phyloP scores from a whole-genome alignment of 2,888 invertebrate species.

The Odiellus spinosus region DNA sequence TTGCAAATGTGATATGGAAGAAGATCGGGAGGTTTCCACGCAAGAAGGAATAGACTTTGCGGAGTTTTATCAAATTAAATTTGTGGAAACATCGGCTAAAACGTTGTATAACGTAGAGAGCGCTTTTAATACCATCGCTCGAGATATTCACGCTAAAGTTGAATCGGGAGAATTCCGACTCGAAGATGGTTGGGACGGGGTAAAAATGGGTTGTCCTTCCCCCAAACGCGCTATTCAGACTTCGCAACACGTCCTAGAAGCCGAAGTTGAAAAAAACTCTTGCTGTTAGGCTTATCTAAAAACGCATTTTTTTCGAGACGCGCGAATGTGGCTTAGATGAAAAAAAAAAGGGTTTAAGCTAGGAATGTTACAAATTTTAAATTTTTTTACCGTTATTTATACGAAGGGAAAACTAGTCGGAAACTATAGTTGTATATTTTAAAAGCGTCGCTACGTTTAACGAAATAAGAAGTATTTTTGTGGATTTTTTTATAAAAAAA shows the following conservation, averaged over 20 bases:
- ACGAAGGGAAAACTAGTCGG: no score
- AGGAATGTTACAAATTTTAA: no score
- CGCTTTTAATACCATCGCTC: slow-evolving; percentile 74
- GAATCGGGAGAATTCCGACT: slow-evolving; percentile 80
- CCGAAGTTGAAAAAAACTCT: slow-evolving; percentile 11
- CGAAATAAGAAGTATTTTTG: no score
- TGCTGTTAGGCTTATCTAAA: slow-evolving; percentile 10
- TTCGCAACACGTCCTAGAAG: slow-evolving; percentile 10
- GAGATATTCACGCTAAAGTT: slow-evolving; percentile 62
- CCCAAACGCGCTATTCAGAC: slow-evolving; percentile 7
- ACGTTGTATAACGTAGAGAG: slow-evolving; percentile 79
- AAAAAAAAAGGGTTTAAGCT: no score
- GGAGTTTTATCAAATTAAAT: slow-evolving; percentile 74
- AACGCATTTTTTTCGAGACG: no score
- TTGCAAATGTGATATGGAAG: slow-evolving; percentile 69
- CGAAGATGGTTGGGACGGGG: slow-evolving; percentile 93
- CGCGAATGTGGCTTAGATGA: no score
- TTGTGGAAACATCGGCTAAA: slow-evolving; percentile 90
- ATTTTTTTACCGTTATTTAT: no score
- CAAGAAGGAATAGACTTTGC: slow-evolving; percentile 89
- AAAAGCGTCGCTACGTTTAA: no score
- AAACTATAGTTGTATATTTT: no score
- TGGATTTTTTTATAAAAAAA: no score
- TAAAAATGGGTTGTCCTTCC: slow-evolving; percentile 56
- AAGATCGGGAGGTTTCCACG: slow-evolving; percentile 58